phyloP scores from a whole-genome alignment of 2,888 invertebrate species.

The Drosophila longiperda region DNA sequence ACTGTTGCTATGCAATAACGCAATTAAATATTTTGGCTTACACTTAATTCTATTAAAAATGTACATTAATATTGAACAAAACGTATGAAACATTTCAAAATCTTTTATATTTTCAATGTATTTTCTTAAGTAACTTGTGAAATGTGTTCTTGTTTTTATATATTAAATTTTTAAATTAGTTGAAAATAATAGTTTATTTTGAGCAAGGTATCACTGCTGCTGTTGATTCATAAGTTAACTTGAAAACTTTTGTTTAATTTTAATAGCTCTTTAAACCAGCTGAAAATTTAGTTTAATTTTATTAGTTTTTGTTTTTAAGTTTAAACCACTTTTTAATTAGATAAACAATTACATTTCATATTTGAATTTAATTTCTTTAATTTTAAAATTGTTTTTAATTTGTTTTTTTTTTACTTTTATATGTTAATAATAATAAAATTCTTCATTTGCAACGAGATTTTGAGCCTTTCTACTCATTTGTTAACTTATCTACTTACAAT shows the following conservation, averaged over 20 bases:
- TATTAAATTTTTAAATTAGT: not conserved
- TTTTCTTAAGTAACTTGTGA: not conserved
- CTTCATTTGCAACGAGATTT: conserved; percentile 27
- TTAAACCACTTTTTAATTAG: conserved; percentile 24
- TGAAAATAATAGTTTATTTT: conserved; percentile 8
- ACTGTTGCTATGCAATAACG: conserved; percentile 47
- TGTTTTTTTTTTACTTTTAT: conserved; percentile 4
- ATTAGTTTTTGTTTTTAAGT: not conserved
- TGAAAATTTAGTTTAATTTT: conserved; percentile 9
- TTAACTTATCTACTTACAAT: conserved; percentile 44
- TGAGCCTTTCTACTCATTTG: conserved; percentile 29
- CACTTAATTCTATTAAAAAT: conserved; percentile 18
- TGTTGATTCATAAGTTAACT: conserved; percentile 28
- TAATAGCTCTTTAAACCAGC: conserved; percentile 1
- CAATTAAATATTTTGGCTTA: conserved; percentile 24
- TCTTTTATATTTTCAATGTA: not conserved
- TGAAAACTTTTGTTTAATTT: conserved; percentile 8
- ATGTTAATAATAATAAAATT: conserved; percentile 39
- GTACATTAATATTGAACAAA: conserved; percentile 16
- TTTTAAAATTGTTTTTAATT: conserved; percentile 12
- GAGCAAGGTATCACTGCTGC: conserved; percentile 42
- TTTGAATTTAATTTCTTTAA: conserved; percentile 6
- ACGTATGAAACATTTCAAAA: conserved; percentile 10
- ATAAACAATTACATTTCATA: conserved; percentile 21
- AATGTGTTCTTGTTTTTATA: not conserved